These are phyloP conservation scores for Diadegma fenestrale DNA, from an alignment of 2,888 invertebrate genomes.

Conservation along the genomic window DNA sequence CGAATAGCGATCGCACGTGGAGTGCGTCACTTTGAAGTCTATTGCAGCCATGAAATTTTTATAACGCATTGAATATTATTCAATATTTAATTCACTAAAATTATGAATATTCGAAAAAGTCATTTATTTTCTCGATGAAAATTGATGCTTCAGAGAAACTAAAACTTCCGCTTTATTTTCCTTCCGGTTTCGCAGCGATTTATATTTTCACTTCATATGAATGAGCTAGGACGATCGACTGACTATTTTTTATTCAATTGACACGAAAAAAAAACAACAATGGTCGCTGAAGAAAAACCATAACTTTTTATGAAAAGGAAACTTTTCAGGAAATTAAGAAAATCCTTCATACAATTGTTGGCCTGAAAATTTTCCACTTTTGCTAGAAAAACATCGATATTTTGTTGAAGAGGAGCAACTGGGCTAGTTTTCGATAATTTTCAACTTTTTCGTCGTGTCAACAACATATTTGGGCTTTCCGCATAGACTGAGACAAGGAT, in stretches of 20 bases:
- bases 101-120: background rate
- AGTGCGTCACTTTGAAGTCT: background rate
- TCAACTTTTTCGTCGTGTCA: too few relatives aligned
- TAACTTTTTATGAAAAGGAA: background rate
- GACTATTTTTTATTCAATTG: background rate
- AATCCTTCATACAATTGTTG: background rate
- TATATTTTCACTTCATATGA: background rate
- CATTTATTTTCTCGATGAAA: background rate
- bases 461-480: too few relatives aligned
- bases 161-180: background rate
- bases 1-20: background rate
- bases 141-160: background rate
- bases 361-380: too few relatives aligned
- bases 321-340: background rate
- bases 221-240: too few relatives aligned
- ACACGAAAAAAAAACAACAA: too few relatives aligned
- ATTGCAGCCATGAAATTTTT: background rate
- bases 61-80: background rate
- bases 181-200: background rate
- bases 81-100: background rate
- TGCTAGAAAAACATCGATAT: too few relatives aligned
- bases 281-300: background rate
- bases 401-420: too few relatives aligned
- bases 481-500: too few relatives aligned
- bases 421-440: too few relatives aligned